Evolutionary conservation across 2,113 vertebrate species (phyloP).

Genomic region (Oryzias javanicus): DNA sequence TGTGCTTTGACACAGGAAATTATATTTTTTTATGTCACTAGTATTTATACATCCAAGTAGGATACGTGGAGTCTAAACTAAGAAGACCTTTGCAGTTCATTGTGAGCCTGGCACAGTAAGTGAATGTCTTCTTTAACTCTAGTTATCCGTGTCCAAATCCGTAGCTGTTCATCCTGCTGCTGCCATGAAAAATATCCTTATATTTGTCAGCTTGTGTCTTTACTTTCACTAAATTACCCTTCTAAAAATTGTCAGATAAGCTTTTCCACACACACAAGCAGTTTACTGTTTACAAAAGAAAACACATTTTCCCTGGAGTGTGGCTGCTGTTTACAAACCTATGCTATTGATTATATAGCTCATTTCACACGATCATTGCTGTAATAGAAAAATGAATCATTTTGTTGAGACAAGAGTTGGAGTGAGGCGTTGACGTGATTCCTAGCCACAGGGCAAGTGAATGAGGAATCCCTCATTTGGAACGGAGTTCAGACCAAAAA

Average conservation of each 20-base stretch:
- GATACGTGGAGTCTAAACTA: slow-evolving; percentile 6
- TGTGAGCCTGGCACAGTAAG: slow-evolving; percentile 1
- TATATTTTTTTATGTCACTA: neutral
- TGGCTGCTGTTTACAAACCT: slow-evolving; percentile 86
- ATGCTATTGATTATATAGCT: slow-evolving; percentile 92
- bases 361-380: slow-evolving; percentile 93
- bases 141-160: slow-evolving; percentile 14
- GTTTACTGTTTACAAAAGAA: slow-evolving; percentile 77
- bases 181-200: slow-evolving; percentile 31
- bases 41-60: neutral
- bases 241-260: slow-evolving; percentile 63
- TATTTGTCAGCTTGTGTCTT: slow-evolving; percentile 45
- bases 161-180: slow-evolving; percentile 19
- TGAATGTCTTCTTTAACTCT: slow-evolving; percentile 2
- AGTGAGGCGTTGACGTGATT: slow-evolving; percentile 49
- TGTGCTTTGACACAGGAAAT: neutral
- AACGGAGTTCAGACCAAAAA: slow-evolving; percentile 45
- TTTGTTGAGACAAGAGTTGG: slow-evolving; percentile 72
- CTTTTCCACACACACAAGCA: slow-evolving; percentile 52
- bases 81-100: neutral
- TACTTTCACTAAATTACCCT: slow-evolving; percentile 65
- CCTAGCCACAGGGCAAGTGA: slow-evolving; percentile 73
- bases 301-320: slow-evolving; percentile 77
- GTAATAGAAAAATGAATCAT: slow-evolving; percentile 92
- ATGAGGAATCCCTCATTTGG: slow-evolving; percentile 69